Conservation (phyloP, 2,113 vertebrate species). For the Lutjanus erythropterus region DNA sequence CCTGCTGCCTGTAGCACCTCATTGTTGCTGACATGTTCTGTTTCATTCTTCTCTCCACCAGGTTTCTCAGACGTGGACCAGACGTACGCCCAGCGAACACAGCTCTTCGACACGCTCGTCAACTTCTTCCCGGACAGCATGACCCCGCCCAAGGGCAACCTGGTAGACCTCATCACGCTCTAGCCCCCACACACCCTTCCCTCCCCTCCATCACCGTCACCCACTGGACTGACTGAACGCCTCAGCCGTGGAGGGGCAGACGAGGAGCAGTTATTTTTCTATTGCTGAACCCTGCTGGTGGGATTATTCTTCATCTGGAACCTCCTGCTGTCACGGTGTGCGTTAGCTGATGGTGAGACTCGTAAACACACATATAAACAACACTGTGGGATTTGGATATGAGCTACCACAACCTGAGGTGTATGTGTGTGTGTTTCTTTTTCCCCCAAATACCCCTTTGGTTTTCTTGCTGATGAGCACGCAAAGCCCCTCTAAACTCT, state of each 20-base stretch:
- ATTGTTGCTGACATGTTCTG: not conserved
- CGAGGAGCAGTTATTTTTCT: slow-evolving; percentile 59
- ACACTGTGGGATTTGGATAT: slow-evolving; percentile 10
- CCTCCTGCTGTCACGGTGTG: slow-evolving; percentile 36
- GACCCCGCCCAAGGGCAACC: slow-evolving; percentile 98
- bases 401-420: not conserved
- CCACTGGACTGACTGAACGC: slow-evolving; percentile 31
- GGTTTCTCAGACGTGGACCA: slow-evolving; percentile 98
- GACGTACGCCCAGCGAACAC: slow-evolving; percentile 97
- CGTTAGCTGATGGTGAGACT: not conserved
- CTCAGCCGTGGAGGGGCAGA: slow-evolving; percentile 4
- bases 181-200: slow-evolving; percentile 73
- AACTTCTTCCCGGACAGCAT: slow-evolving; percentile 99
- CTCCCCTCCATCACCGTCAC: not conserved
- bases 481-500: slow-evolving; percentile 8
- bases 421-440: slow-evolving; percentile 6
- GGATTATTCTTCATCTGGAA: slow-evolving; percentile 18
- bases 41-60: slow-evolving; percentile 65
- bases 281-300: slow-evolving; percentile 28
- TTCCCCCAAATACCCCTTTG: not conserved
- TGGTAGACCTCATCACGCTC: slow-evolving; percentile 98
- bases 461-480: slow-evolving; percentile 17
- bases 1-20: not conserved
- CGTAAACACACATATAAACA: slow-evolving; percentile 17
- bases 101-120: slow-evolving; percentile 97